These are phyloP conservation scores for Lagenorhynchus albirostris DNA, from an alignment of 2,113 vertebrate genomes.

Conservation along the genomic window DNA sequence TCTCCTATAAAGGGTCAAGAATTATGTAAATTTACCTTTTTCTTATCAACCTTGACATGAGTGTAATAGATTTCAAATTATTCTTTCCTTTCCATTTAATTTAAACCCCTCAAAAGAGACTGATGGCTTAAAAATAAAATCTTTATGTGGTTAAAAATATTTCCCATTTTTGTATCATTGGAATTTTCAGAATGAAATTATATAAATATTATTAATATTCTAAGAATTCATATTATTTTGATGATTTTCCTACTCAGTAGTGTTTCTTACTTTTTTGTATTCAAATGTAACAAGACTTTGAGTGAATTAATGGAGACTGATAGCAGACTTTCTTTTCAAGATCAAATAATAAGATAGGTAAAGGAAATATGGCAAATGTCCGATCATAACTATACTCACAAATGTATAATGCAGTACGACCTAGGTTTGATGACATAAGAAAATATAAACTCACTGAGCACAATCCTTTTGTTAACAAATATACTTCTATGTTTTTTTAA, in stretches of 20 bases:
- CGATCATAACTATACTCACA: not conserved
- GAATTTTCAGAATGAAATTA: not conserved
- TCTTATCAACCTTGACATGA: not conserved
- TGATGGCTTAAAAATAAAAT: not conserved
- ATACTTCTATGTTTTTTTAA: not conserved
- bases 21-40: not conserved
- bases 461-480: not conserved
- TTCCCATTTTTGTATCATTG: not conserved
- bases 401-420: not conserved
- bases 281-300: not conserved
- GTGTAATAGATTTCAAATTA: not conserved
- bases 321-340: not conserved
- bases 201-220: not conserved
- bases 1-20: not conserved
- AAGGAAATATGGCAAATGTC: not conserved
- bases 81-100: constrained; percentile 18
- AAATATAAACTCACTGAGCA: not conserved
- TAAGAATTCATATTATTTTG: not conserved
- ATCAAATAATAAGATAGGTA: not conserved
- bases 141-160: not conserved
- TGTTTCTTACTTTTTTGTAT: not conserved
- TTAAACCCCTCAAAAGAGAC: not conserved
- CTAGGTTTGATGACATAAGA: not conserved
- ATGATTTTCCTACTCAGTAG: not conserved
- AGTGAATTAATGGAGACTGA: not conserved